These are phyloP conservation scores for Cyprinus carpio DNA, from an alignment of 2,113 vertebrate species.

Conservation along the genomic window DNA sequence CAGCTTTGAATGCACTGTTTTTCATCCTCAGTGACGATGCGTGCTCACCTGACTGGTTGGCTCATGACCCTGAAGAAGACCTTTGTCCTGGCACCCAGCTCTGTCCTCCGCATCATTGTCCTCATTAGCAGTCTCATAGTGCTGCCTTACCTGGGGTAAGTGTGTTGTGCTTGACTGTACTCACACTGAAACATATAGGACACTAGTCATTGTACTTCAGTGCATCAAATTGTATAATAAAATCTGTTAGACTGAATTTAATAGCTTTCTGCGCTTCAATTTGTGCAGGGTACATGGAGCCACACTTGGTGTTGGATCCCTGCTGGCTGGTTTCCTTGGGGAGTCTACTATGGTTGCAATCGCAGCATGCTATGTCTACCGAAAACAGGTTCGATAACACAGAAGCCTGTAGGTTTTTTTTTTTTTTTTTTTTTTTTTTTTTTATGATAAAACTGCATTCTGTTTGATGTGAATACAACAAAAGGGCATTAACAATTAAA, in stretches of 20 bases:
- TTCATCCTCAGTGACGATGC: constrained; percentile 76
- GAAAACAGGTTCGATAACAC: constrained; percentile 79
- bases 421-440: constrained; percentile 18
- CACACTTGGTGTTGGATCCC: constrained; percentile 86
- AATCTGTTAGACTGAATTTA: neutral
- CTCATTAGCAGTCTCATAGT: constrained; percentile 89
- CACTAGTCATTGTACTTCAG: neutral
- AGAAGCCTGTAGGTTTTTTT: neutral
- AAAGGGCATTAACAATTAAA: neutral
- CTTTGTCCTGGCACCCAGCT: constrained; percentile 88
- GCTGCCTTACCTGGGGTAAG: constrained; percentile 87
- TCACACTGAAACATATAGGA: neutral
- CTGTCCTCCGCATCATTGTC: constrained; percentile 85
- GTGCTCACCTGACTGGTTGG: constrained; percentile 88
- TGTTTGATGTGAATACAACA: neutral
- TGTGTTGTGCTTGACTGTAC: neutral
- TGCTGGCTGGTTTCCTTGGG: constrained; percentile 86
- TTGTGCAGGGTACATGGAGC: constrained; percentile 84
- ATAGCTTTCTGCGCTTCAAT: neutral
- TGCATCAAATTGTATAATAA: neutral
- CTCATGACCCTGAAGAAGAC: constrained; percentile 92
- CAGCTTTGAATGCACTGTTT: constrained; percentile 1
- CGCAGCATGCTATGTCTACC: constrained; percentile 85
- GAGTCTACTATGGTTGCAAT: constrained; percentile 90
- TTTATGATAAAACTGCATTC: neutral